Conservation (phyloP, 2,888 invertebrate species). For the Plagodis dolabraria region DNA sequence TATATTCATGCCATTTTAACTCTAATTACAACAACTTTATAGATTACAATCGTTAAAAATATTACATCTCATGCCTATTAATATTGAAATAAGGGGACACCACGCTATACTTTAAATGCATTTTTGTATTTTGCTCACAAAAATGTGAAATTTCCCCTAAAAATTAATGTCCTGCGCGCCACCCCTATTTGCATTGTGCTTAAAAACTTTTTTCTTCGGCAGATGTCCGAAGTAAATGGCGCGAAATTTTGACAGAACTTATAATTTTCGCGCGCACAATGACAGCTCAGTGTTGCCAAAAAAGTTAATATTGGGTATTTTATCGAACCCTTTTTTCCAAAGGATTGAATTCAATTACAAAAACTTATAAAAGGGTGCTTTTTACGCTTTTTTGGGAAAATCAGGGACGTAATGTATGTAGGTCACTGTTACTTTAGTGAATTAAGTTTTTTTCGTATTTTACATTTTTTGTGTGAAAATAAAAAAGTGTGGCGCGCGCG, state of each 20-base stretch:
- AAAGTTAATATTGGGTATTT: constrained; percentile 71
- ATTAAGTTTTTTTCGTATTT: constrained; percentile 63
- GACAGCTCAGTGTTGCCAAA: constrained; percentile 62
- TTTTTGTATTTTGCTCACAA: constrained; percentile 74
- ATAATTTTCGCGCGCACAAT: constrained; percentile 75
- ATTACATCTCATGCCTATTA: constrained; percentile 55
- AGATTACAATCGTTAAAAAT: constrained; percentile 42
- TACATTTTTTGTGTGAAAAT: constrained; percentile 52
- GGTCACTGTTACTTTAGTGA: constrained; percentile 74
- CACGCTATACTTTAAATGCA: constrained; percentile 80
- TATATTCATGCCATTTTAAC: constrained; percentile 45
- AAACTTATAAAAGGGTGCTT: constrained; percentile 71
- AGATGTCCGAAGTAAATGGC: constrained; percentile 82
- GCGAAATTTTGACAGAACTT: constrained; percentile 83
- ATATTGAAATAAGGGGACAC: constrained; percentile 79
- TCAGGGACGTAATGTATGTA: constrained; percentile 69
- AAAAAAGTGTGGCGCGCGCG: constrained; percentile 67
- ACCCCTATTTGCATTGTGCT: constrained; percentile 83
- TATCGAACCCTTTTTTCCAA: constrained; percentile 81
- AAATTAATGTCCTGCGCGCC: constrained; percentile 73
- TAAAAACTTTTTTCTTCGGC: constrained; percentile 68
- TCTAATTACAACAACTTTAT: constrained; percentile 33
- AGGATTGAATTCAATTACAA: constrained; percentile 83
- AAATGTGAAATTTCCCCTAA: constrained; percentile 79
- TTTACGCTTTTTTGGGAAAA: constrained; percentile 73